Evolutionary conservation across 2,113 vertebrate species (phyloP).

Genomic region (Pituophis catenifer): DNA sequence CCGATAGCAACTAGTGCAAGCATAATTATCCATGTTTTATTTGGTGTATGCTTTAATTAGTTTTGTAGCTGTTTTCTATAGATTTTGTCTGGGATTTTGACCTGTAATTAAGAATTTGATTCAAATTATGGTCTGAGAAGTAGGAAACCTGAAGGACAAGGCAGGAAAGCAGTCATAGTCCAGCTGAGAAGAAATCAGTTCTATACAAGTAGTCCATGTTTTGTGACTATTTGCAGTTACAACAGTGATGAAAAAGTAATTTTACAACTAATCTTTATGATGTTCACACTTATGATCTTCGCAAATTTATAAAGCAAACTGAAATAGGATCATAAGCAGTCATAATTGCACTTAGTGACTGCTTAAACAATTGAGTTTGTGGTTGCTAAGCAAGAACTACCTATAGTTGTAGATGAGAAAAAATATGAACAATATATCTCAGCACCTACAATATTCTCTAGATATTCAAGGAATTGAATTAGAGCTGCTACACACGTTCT

Average conservation of each 20-base stretch:
- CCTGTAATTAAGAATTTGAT: neutral
- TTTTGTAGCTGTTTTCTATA: neutral
- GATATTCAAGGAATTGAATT: neutral
- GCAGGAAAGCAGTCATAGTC: neutral
- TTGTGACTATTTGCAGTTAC: neutral
- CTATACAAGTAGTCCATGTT: neutral
- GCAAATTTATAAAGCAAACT: neutral
- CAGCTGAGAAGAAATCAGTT: neutral
- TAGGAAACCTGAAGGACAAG: neutral
- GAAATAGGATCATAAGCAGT: neutral
- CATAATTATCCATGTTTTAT: neutral
- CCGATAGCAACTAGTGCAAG: neutral
- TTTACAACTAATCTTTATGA: neutral
- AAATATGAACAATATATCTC: neutral
- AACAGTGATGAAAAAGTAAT: neutral
- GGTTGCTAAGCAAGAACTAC: neutral
- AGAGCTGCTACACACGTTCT: neutral
- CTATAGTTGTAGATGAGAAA: neutral
- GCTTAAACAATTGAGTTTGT: neutral
- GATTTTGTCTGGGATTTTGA: neutral
- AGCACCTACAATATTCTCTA: neutral
- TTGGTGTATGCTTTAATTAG: neutral
- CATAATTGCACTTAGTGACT: neutral
- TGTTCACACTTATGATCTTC: neutral
- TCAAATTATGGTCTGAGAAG: neutral